Evolutionary conservation across 2,113 vertebrate species (phyloP).

Genomic region (Xiphophorus hellerii): DNA sequence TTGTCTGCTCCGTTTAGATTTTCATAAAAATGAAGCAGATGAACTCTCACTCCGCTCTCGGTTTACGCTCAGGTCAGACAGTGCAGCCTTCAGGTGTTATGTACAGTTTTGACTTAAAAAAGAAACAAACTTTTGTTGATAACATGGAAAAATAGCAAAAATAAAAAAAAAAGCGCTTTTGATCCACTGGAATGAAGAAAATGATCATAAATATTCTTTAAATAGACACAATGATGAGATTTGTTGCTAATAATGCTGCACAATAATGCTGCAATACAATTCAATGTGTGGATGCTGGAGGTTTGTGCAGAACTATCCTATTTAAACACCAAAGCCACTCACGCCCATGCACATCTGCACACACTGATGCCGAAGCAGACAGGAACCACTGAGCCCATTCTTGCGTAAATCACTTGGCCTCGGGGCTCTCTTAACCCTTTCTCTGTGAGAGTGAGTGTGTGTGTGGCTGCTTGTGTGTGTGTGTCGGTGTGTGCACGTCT

Average conservation of each 20-base stretch:
- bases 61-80: background rate
- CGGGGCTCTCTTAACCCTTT: conserved; percentile 79
- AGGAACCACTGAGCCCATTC: conserved; percentile 71
- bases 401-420: conserved; percentile 79
- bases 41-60: conserved; percentile 6
- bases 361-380: conserved; percentile 60
- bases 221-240: background rate
- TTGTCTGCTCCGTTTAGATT: conserved; percentile 29
- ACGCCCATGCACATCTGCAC: conserved; percentile 27
- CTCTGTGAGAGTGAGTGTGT: conserved; percentile 47
- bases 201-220: too few relatives aligned
- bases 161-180: background rate
- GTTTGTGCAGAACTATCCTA: conserved; percentile 11
- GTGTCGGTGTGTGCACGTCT: conserved; percentile 39
- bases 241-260: background rate
- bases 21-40: conserved; percentile 12
- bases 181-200: background rate
- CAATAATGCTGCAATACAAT: background rate
- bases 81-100: background rate
- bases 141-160: background rate
- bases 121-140: background rate
- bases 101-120: background rate
- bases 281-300: background rate
- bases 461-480: conserved; percentile 37
- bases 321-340: conserved; percentile 22